Evolutionary conservation across 2,113 vertebrate species (phyloP), one percentile per base, ranked within the genome.

Genomic region (Casuarius casuarius): DNA sequence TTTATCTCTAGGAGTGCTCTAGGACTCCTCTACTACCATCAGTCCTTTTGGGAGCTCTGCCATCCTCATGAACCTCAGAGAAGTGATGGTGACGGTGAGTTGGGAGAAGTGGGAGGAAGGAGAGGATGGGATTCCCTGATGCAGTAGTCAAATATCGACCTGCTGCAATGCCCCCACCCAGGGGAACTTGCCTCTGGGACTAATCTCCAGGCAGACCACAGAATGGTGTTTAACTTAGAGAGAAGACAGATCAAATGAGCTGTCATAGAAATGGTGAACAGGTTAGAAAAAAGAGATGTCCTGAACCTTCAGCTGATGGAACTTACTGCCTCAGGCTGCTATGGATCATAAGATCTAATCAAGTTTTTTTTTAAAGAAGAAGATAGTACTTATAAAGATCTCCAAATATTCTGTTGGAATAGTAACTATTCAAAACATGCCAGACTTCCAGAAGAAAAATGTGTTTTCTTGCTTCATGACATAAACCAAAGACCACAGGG

Each of bases 341-440:
- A 23, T 21, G 10, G 44, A 54, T 58, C 58, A 85, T 82, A 89
- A 14, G 13, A 85, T 38, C 72, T 54, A 80, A 90, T 59, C 5
- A 62, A 86, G 33, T 33, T 21, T 18, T 61, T 77, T 49, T 86
- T 92, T 92, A 56, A 67, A 93, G 54, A 67, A 52, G 58, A 40
- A 73, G 46, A 59, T 76, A 92, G 35, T 13, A 71, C 90, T 79
- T 93, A 42, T 77, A 90, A 93, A 86, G 46, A 72, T 78, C 44
- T 90, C 54, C 54, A 94, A 91, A 76, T 42, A 62, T 26, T 92
- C 40, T 77, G 72, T 88, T 92, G 81, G 89, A 96, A 95, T 61
- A 96, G 38, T 59, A 95, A 91, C 77, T 95, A 96, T 96, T 87
- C 85, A 46, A 97, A 95, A 88, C 71, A 92, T n/a, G 84, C 76